Base-by-base conservation (phyloP, 2,797 vertebrate genomes). In the Scleropages formosus region DNA sequence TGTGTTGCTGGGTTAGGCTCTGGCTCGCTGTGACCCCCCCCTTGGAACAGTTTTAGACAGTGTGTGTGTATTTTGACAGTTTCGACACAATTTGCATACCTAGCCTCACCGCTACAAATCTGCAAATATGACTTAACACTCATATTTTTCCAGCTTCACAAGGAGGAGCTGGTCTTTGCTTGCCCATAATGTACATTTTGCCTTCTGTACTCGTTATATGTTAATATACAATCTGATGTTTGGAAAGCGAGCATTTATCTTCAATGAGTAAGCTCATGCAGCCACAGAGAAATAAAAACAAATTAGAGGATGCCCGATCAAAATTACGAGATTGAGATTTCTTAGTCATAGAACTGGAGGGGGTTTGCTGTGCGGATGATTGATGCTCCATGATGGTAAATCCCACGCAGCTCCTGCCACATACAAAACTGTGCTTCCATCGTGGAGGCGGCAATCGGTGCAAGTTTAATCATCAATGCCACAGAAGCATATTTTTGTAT, bases 381-480 rank as follows among this genome's bases (percentile, higher is more conserved):
- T 66, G 76, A 70, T 66, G 69, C n/a, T 49, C 61, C 53, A 15
- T 27, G 56, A 22, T 73, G 10, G 53, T 58, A 77, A 82, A 82
- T 80, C 75, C 65, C 49, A 31, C 68, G 60, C 62, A 67, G 67
- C 16, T 53, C 56, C 53, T 77, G 27, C 56, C 27, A n/a, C 26
- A 51, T 24, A 18, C 27, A 51, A 66, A 65, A 73, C 51, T 60
- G 72, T 62, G 22, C 49, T 63, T 51, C 46, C 64, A 44, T 16
- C 24, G n/a, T 20, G 58, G 4, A 15, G 74, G 61, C 58, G 65
- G 68, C 73, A 75, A 77, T 75, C 22, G 82, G 75, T 82, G 78
- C 4, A 79, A 73, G 27, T 84, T 83, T 84, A 85, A 85, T 85
- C 80, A 78, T 39, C 66, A 59, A 53, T 65, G 72, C 74, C 72